These are phyloP conservation scores for Pammene fasciana DNA, from an alignment of 2,888 invertebrate genomes.

Conservation along the genomic window DNA sequence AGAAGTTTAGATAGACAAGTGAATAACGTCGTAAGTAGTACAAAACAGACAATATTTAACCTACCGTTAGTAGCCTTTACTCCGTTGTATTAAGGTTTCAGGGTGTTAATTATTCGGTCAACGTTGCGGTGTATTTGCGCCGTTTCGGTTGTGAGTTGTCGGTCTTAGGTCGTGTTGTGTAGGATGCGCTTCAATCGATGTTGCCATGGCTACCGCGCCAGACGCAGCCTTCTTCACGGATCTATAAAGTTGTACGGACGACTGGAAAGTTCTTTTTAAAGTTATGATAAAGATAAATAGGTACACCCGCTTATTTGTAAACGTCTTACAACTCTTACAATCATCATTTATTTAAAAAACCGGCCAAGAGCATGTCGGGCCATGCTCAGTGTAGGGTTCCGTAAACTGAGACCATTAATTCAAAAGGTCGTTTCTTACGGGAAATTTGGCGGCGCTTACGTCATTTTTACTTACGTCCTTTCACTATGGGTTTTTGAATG, in stretches of 20 bases:
- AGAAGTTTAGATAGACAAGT: no score
- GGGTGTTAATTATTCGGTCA: background rate
- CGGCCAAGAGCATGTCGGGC: no score
- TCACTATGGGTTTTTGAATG: no score
- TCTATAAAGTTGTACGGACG: background rate
- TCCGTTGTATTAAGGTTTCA: background rate
- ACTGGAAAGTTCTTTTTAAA: background rate
- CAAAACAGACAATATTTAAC: background rate
- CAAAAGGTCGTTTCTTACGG: no score
- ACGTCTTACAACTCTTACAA: no score
- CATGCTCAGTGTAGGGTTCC: no score
- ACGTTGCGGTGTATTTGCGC: background rate
- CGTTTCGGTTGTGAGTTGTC: background rate
- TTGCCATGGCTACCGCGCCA: constrained; percentile 78
- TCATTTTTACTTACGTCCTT: no score
- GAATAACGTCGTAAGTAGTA: background rate
- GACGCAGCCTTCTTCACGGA: constrained; percentile 49
- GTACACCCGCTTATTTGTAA: no score
- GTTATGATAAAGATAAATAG: no score
- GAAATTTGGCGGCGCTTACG: no score
- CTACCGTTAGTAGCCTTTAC: background rate
- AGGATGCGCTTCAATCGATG: constrained; percentile 48
- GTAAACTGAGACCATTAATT: no score
- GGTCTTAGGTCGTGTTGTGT: constrained; percentile 16
- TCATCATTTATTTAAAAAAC: no score